Base-by-base conservation (phyloP, 2,797 vertebrate species). In the Argyrosomus regius region DNA sequence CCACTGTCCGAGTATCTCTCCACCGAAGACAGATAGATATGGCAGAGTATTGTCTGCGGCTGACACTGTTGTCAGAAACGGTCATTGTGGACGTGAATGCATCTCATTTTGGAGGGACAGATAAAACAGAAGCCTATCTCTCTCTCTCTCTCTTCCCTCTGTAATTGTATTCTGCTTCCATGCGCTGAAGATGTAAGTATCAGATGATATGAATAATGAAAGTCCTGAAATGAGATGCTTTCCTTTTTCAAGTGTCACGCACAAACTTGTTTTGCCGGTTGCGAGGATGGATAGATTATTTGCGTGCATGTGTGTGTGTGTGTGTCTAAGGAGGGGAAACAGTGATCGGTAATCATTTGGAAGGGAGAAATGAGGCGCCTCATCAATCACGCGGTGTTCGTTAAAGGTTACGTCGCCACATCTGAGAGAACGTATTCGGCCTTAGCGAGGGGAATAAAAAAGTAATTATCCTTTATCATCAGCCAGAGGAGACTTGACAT, bases 381-480 rank as follows among this genome's bases (percentile, higher is more conserved):
- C 95, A 96, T 96, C 95, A 94, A 96, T 96, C 94, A 95, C 78
- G 48, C 35, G 17, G 61, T 66, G 80, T 94, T 94, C 75, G 78
- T 91, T 94, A 96, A 95, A 96, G 94, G 95, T 96, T 95, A 96
- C 64, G 68, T 93, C 76, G 91, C 83, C 92, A 89, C 84, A 86
- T 91, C 87, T 86, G 81, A 88, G 89, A 75, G 84, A 94, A 89
- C 81, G 79, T 92, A 90, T 93, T 95, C 82, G 84, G 88, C 91
- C 87, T 83, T 81, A 86, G 92, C 76, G 59, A 81, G 76, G 82
- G 85, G 87, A 93, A 94, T 95, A 93, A 94, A 94, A 94, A 95
- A 93, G 92, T 94, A 95, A 96, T 96, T 96, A 95, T 95, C 93
- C 93, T 96, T 93, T 94, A 95, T 95, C 93, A 95, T 95, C 93